A percentile compares a stretch with the other conserved stretches of the same genome.
phyloP scores from a whole-genome alignment of 2,888 invertebrate species.

The Diadegma fenestrale region DNA sequence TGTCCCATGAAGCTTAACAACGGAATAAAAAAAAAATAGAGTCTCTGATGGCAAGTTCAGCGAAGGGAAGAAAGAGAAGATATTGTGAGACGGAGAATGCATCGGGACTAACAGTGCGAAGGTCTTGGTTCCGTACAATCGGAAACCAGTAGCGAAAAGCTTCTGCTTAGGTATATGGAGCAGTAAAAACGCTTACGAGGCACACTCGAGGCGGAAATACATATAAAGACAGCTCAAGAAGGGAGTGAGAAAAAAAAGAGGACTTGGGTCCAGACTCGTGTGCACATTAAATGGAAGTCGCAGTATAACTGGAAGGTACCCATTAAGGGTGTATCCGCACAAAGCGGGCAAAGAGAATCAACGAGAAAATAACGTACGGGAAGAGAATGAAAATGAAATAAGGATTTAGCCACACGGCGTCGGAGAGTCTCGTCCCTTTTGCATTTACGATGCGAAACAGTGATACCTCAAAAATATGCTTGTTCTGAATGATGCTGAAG shows the following conservation, averaged over 20 bases:
- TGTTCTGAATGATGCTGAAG: not conserved
- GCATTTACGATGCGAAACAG: not conserved
- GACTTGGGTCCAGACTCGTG: slow-evolving; percentile 26
- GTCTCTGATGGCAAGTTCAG: not conserved
- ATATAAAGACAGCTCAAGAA: not conserved
- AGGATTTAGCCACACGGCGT: not conserved
- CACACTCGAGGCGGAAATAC: slow-evolving; percentile 40
- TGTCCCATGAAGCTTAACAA: slow-evolving; percentile 16
- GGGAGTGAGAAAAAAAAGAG: not conserved
- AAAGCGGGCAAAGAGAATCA: not conserved
- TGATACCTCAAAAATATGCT: not conserved
- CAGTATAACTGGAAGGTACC: slow-evolving; percentile 10
- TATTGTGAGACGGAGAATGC: not conserved
- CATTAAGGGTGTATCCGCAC: slow-evolving; percentile 2
- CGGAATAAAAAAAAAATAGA: slow-evolving; percentile 25
- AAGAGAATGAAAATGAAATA: not conserved
- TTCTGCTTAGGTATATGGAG: not conserved
- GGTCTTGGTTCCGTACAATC: not conserved
- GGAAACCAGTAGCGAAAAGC: slow-evolving; percentile 34
- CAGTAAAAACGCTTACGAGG: slow-evolving; percentile 50
- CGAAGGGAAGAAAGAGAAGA: not conserved
- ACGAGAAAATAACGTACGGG: slow-evolving; percentile 2
- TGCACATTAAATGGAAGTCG: slow-evolving; percentile 32
- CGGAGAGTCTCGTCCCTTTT: not conserved
- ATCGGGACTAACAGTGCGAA: slow-evolving; percentile 5